phyloP scores from a whole-genome alignment of 2,888 invertebrate genomes.

The Pyrrhia umbra region DNA sequence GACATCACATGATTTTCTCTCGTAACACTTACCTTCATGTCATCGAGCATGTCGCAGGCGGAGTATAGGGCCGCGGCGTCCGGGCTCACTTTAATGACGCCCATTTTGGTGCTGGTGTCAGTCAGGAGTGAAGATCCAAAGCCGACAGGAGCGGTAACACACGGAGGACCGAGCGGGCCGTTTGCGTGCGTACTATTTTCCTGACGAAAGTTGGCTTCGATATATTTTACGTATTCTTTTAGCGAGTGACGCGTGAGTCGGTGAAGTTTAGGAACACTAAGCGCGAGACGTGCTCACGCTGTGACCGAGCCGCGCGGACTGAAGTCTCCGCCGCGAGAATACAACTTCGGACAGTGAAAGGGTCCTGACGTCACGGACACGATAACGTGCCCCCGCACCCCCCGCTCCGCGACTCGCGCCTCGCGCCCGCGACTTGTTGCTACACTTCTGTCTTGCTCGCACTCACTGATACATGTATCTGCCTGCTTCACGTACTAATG shows the following conservation, averaged over 20 bases:
- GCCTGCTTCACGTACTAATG: constrained; percentile 78
- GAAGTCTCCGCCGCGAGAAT: constrained; percentile 67
- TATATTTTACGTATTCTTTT: constrained; percentile 64
- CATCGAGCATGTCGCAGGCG: constrained; percentile 87
- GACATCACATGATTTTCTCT: constrained; percentile 72
- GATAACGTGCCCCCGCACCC: constrained; percentile 83
- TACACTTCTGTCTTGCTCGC: constrained; percentile 76
- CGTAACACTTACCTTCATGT: constrained; percentile 84
- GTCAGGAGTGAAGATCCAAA: constrained; percentile 42
- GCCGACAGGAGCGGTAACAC: constrained; percentile 67
- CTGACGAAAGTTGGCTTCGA: constrained; percentile 69
- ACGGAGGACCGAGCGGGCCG: constrained; percentile 80
- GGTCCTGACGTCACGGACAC: constrained; percentile 90
- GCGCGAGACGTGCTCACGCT: constrained; percentile 86
- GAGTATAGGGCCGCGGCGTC: constrained; percentile 86
- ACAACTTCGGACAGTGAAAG: constrained; percentile 87
- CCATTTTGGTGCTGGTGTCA: constrained; percentile 72
- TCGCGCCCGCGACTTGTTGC: constrained; percentile 83
- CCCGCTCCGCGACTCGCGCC: constrained; percentile 78
- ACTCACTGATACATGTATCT: constrained; percentile 65
- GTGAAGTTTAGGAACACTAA: constrained; percentile 78
- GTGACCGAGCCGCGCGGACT: constrained; percentile 90
- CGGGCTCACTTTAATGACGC: constrained; percentile 86
- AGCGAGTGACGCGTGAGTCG: constrained; percentile 80
- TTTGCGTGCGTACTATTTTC: constrained; percentile 77